Base-by-base conservation (phyloP, 2,888 invertebrate species). In the Spodoptera exigua region DNA sequence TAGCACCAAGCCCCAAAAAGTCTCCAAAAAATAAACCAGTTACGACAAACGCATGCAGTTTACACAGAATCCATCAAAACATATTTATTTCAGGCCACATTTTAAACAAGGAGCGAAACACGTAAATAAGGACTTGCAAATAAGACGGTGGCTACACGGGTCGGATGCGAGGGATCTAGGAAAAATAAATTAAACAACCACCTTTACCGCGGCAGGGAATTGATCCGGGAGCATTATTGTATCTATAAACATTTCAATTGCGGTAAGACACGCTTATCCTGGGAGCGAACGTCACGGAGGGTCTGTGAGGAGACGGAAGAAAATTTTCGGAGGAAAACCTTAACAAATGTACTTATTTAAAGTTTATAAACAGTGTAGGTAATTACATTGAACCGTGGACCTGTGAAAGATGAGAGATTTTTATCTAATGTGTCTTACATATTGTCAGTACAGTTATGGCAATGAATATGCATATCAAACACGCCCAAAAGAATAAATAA, bases 181-280 rank as follows among this genome's bases (percentile, higher is more conserved):
- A 87, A 89, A 91, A 90, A 91, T 90, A 90, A 90, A 91, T 90
- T 89, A 90, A 90, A 86, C 88, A 84, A 78, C 81, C 74, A 81
- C 83, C 79, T 81, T 76, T 74, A 58, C 79, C 76, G 64, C 76
- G 67, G 71, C 75, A 49, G 82, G 85, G 89, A 85, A 90, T 89
- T 90, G 90, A 92, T 92, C 91, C 90, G 83, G 78, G 76, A 80
- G 88, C 86, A 86, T 91, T 91, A 90, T 89, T 89, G 89, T 90
- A 90, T 90, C 90, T 90, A 89, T 91, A 91, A 91, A 91, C 90
- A 91, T 92, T 91, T 91, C 91, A 91, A 92, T 92, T 90, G 91
- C 82, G 85, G 81, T 68, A 68, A 59, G 74, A 78, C 76, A 75
- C 60, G 76, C 78, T 78, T 76, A 76, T 71, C 78, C 77, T 55